Evolutionary conservation across 2,888 invertebrate genomes (phyloP).

Genomic region (Cataglyphis albicans): DNA sequence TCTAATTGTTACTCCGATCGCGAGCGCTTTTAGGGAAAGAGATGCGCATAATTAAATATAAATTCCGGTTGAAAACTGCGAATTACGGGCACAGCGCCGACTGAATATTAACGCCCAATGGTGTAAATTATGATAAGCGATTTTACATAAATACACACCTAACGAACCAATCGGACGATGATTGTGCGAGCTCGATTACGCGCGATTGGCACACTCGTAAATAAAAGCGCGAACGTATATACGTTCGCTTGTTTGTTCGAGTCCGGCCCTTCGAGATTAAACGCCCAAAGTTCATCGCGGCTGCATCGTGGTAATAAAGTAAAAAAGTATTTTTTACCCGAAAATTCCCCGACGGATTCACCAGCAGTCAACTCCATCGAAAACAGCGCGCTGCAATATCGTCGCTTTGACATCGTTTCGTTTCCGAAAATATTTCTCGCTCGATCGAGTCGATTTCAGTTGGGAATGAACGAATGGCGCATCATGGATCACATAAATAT

Average conservation of each 20-base stretch:
- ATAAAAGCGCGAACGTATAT: conserved; percentile 35
- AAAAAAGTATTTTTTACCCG: conserved; percentile 53
- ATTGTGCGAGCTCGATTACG: conserved; percentile 50
- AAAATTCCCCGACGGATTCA: conserved; percentile 42
- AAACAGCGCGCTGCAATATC: conserved; percentile 50
- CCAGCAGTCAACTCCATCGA: conserved; percentile 49
- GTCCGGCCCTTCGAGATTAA: conserved; percentile 41
- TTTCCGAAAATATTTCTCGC: conserved; percentile 36
- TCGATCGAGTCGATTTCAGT: conserved; percentile 24
- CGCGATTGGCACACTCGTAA: conserved; percentile 43
- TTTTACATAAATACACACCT: conserved; percentile 53
- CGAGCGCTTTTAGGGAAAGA: conserved; percentile 24
- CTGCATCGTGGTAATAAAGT: conserved; percentile 46
- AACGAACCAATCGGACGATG: conserved; percentile 49
- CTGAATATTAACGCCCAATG: conserved; percentile 43
- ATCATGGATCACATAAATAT: conserved; percentile 15
- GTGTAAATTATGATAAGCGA: conserved; percentile 57
- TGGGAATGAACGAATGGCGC: conserved; percentile 11
- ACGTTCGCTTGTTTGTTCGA: conserved; percentile 1
- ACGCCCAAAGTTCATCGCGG: conserved; percentile 45
- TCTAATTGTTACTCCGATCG: conserved; percentile 8
- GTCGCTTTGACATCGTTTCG: conserved; percentile 45
- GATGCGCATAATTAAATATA: conserved; percentile 40
- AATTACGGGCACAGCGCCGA: conserved; percentile 30
- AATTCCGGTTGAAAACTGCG: conserved; percentile 45